Evolutionary conservation across 1,140 invertebrate genomes (phyloP), one percentile per base, ranked within the genome.

Genomic region (Onthophagus taurus): DNA sequence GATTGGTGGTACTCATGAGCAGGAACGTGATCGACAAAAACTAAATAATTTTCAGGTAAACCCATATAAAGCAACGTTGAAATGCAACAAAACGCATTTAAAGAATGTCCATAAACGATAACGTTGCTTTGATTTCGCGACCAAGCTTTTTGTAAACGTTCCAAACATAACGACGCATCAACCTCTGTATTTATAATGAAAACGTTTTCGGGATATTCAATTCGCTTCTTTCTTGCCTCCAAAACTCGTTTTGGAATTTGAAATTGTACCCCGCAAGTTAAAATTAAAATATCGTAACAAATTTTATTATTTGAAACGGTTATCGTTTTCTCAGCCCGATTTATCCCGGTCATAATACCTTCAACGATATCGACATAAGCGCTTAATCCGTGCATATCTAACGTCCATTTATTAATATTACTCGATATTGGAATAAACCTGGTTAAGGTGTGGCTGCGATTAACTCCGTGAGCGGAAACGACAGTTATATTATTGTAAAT

Each of bases 401-500:
- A n/a, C 6, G n/a, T 7, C 6, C n/a, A n/a, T 7, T n/a, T n/a
- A n/a, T 26, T 6, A 7, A 26, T 26, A 7, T 26, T n/a, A n/a
- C 23, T 26, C 23, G 23, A 7, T n/a, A n/a, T 26, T n/a, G 23
- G 23, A 26, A 26, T 6, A 7, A 26, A 26, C 6, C 23, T 6
- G n/a, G n/a, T 26, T 6, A 7, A 76, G 76, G 13, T 81, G 50
- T 26, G 6, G n/a, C 2, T 7, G 23, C 23, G 23, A 26, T n/a
- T 7, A n/a, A 26, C n/a, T 6, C 81, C 81, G 55, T 81, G 71
- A 1, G 72, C 70, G 1, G 80, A 79, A 13, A 86, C 69, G 8
- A 85, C 50, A 0, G 72, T 78, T 4, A 81, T 49, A 48, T 78
- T 77, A 12, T 69, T 70, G 52, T 74, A 80, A 9, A 60, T 66